Conservation (phyloP, 2,113 vertebrate species). For the Crypturellus undulatus region DNA sequence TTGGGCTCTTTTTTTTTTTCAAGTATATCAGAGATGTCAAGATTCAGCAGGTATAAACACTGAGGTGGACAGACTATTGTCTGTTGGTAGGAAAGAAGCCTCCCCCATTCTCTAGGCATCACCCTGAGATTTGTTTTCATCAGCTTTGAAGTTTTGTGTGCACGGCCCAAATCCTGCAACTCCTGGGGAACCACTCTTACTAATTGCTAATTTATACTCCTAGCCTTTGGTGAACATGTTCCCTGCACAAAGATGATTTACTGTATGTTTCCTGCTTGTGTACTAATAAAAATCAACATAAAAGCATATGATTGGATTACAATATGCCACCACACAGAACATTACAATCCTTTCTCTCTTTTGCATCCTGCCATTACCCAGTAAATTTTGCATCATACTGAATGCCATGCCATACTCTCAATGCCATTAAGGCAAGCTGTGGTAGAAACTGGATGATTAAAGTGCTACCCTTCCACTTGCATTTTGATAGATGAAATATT, state of each 20-base stretch:
- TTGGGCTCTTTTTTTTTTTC: neutral
- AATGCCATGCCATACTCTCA: neutral
- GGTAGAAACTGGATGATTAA: neutral
- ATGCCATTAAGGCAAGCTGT: neutral
- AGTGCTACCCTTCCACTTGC: neutral
- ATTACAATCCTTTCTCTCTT: neutral
- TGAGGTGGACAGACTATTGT: neutral
- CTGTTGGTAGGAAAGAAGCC: neutral
- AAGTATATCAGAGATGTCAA: neutral
- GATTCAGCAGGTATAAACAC: neutral
- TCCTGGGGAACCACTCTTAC: neutral
- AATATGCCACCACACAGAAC: neutral
- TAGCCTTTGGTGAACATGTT: neutral
- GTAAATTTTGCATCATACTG: neutral
- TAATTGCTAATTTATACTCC: constrained; percentile 29
- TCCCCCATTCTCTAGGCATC: neutral
- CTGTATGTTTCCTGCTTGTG: neutral
- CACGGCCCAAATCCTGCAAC: neutral
- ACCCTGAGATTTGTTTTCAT: neutral
- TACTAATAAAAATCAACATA: constrained; percentile 25
- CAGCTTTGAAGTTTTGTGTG: neutral
- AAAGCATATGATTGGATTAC: neutral
- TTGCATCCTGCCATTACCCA: neutral
- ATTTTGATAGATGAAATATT: neutral
- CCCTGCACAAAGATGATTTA: neutral